Evolutionary conservation across 2,797 vertebrate genomes (phyloP), one percentile per base, ranked within the genome.

Genomic region (Hydrophis major): DNA sequence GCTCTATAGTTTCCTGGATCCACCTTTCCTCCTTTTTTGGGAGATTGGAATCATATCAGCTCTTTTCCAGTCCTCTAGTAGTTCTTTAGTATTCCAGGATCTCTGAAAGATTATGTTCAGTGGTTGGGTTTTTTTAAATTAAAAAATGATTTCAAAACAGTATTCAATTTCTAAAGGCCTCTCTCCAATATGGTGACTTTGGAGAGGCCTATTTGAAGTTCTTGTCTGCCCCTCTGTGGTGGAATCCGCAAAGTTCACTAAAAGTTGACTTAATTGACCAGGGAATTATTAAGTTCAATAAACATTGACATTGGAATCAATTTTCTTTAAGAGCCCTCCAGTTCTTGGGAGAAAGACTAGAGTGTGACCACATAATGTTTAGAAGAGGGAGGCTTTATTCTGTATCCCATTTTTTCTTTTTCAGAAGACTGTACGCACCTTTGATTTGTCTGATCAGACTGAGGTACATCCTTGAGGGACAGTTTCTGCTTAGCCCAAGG

Each of bases 181-280:
- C 5, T 22, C 27, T 87, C 27, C 25, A 93, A 87, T 69, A 87
- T 56, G 50, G 87, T 53, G 10, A 6, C n/a, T 94, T 94, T 96
- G 92, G 90, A 93, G 86, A 96, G 93, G 94, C 93, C 90, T 94
- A 0, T 1, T 56, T 90, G 90, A 93, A 94, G 96, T 87, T 96
- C 96, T 95, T 96, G 97, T 94, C 96, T 97, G 97, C 96, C 96
- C 96, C 93, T 96, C 95, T 96, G 96, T 97, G 96, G 97, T 96
- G 86, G 89, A 96, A 94, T 83, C 86, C 90, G 94, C 93, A 55
- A 95, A 93, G 93, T 86, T 63, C 60, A 87, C 20, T 1, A n/a
- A 59, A 87, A 2, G 56, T 28, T 86, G 37, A 32, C 55, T 50
- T 56, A 87, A 42, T 56, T 61, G 28, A 42, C 25, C 18, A 37